Evolutionary conservation across 2,888 invertebrate species (phyloP), one percentile per base, ranked within the genome.

Genomic region (Ectemnius continuus): DNA sequence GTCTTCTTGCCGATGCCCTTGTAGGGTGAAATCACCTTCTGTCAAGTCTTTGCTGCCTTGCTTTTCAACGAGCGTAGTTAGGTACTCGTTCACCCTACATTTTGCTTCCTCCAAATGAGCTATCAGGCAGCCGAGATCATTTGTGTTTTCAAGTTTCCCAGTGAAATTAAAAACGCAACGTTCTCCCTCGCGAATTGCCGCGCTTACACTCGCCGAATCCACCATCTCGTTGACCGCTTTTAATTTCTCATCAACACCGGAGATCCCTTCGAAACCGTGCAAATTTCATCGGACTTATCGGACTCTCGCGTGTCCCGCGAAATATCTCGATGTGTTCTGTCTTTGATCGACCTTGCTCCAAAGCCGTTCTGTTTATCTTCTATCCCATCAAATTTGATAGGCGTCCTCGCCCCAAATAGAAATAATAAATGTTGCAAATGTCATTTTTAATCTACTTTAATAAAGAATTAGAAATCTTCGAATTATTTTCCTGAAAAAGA

Each of bases 41-140:
- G 13, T 13, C 47, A 71, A 47, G 18, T 14, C 28, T 11, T 70
- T 60, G 6, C 16, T 48, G 20, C 72, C 36, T 23, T 68, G 74
- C n/a, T 76, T 64, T 48, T 84, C 75, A 45, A 89, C 81, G 18
- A 90, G 78, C 26, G 70, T 76, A 11, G 89, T 89, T 65, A 90
- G 78, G 73, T 87, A 85, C 62, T 86, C 80, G 73, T 90, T 90
- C 58, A 87, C 83, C 70, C 73, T 82, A 48, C 74, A 71, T 73
- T 87, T 89, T 3, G 84, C 76, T 3, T 83, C 77, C 61, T 81
- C 85, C 62, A 90, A 78, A 67, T 75, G 81, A 5, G 48, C 66
- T 16, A 86, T 79, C 45, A 90, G 77, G 13, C 59, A 74, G 26
- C 68, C 67, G n/a, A 88, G 75, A 58, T 84, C 79, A 26, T 46